Evolutionary conservation across 2,888 invertebrate genomes (phyloP).

Genomic region (Coleophora deauratella): DNA sequence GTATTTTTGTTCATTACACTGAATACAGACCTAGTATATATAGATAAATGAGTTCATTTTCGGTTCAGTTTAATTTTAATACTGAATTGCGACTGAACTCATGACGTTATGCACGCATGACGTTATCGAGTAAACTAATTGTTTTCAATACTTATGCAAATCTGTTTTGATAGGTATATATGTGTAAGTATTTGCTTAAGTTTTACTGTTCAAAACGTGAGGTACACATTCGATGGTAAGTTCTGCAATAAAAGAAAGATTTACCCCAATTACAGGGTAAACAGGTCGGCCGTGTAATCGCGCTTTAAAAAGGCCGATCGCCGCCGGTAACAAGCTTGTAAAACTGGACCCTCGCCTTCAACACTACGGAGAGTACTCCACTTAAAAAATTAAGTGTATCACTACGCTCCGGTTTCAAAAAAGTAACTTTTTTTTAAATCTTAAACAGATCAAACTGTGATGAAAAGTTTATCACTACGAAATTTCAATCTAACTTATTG

Average conservation of each 20-base stretch:
- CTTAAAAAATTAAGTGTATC: conserved; percentile 12
- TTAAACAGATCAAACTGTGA: no score
- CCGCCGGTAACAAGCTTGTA: conserved; percentile 58
- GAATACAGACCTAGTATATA: no score
- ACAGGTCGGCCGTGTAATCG: conserved; percentile 56
- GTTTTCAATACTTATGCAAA: no score
- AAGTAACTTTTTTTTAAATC: conserved; percentile 3
- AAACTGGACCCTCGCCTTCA: conserved; percentile 43
- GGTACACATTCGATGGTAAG: conserved; percentile 25
- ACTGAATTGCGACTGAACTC: not conserved
- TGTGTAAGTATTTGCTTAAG: not conserved
- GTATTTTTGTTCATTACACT: conserved; percentile 49
- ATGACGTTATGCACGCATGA: not conserved
- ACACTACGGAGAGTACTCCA: conserved; percentile 26
- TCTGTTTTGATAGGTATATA: not conserved
- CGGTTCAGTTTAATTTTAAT: not conserved
- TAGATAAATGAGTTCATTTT: not conserved
- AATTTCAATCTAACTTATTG: no score
- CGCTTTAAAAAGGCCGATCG: conserved; percentile 59
- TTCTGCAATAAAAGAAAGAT: conserved; percentile 52
- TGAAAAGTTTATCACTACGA: no score
- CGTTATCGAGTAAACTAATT: not conserved
- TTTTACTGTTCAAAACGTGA: conserved; percentile 14
- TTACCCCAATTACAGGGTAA: conserved; percentile 56
- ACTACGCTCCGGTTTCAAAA: conserved; percentile 29